These are phyloP conservation scores for Cavia porcellus DNA, from an alignment of 2,113 vertebrate species.

Conservation along the genomic window DNA sequence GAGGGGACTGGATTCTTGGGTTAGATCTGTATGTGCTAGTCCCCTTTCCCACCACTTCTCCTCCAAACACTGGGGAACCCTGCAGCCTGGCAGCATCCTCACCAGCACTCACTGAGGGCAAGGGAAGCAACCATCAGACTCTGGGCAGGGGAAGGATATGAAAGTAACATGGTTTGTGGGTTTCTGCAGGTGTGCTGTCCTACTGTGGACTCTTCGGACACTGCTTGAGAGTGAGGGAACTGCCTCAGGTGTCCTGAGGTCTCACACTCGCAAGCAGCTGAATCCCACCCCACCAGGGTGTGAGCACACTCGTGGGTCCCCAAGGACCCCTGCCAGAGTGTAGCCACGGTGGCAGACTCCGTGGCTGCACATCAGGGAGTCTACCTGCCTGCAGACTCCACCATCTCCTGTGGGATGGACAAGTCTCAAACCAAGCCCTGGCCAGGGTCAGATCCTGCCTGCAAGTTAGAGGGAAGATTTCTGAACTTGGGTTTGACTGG, in stretches of 20 bases:
- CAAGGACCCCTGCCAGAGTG: not conserved
- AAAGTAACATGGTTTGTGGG: not conserved
- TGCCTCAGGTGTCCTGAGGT: not conserved
- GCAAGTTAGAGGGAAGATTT: not conserved
- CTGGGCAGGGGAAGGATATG: not conserved
- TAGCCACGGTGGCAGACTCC: not conserved
- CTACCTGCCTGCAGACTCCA: not conserved
- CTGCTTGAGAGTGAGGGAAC: not conserved
- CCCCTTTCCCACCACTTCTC: not conserved
- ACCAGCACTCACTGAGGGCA: not conserved
- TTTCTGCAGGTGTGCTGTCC: not conserved
- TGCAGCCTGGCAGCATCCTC: not conserved
- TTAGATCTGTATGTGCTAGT: not conserved
- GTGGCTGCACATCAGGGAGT: not conserved
- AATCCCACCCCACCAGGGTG: not conserved
- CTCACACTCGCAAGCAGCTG: not conserved
- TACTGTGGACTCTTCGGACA: not conserved
- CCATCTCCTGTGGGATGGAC: not conserved
- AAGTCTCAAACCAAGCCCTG: not conserved
- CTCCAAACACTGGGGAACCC: not conserved
- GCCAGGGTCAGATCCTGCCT: not conserved
- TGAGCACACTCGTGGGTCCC: not conserved
- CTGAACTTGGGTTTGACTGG: not conserved
- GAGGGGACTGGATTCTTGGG: not conserved
- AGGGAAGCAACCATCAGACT: not conserved